Evolutionary conservation across 2,797 vertebrate species (phyloP).

Genomic region (Oreonectes daqikongensis): DNA sequence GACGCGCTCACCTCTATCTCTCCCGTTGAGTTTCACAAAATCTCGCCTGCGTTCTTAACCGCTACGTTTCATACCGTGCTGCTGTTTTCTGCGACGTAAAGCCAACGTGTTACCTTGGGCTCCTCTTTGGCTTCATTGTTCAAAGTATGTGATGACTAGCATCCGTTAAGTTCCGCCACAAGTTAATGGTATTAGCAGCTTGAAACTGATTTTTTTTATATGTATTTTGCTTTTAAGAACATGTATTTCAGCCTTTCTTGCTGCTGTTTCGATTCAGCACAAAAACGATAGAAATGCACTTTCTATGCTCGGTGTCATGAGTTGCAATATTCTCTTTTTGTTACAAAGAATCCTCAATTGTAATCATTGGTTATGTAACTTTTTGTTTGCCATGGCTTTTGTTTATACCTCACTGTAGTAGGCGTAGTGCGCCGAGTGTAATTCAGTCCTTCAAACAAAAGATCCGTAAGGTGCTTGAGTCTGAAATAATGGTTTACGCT

Average conservation of each 20-base stretch:
- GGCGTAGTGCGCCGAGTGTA: constrained; percentile 81
- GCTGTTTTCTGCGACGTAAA: constrained; percentile 7
- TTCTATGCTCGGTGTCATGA: constrained; percentile 93
- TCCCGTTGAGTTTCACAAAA: background rate
- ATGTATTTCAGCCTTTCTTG: constrained; percentile 78
- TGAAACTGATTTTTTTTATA: background rate
- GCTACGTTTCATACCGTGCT: background rate
- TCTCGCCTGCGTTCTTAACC: background rate
- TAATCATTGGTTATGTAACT: constrained; percentile 81
- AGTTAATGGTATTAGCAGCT: constrained; percentile 46
- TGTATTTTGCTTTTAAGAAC: constrained; percentile 32
- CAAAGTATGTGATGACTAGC: constrained; percentile 39
- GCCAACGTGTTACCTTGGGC: constrained; percentile 14
- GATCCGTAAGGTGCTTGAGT: constrained; percentile 82
- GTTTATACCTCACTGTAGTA: constrained; percentile 89
- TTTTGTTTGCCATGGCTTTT: constrained; percentile 76
- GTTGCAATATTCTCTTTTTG: constrained; percentile 88
- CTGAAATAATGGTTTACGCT: constrained; percentile 77
- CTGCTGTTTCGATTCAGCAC: constrained; percentile 86
- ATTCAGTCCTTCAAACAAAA: constrained; percentile 64
- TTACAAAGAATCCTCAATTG: constrained; percentile 87
- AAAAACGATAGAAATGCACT: constrained; percentile 92
- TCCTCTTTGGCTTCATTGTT: constrained; percentile 29
- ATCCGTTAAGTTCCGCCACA: constrained; percentile 13
- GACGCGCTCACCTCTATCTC: constrained; percentile 73